Conservation (phyloP, 2,888 invertebrate genomes). For the Conus canariensis region DNA sequence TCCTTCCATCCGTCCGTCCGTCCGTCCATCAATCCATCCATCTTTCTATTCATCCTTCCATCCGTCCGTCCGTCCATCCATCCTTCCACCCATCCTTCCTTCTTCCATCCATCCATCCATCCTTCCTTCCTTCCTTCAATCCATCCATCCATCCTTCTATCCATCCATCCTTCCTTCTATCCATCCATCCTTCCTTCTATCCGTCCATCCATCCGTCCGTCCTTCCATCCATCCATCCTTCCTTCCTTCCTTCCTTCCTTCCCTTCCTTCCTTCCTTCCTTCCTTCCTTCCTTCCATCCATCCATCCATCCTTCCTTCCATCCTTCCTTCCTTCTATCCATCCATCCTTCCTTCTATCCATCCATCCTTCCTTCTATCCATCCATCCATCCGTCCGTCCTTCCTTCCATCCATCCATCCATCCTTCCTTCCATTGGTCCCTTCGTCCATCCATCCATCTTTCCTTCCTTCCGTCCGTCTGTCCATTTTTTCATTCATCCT, state of each 20-base stretch:
- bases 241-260: neutral
- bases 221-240: neutral
- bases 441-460: neutral
- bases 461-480: neutral
- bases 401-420: neutral
- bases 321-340: neutral
- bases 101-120: too few species aligned
- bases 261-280: neutral
- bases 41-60: too few species aligned
- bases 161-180: too few species aligned
- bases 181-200: too few species aligned
- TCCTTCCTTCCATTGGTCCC: neutral
- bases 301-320: neutral
- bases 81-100: too few species aligned
- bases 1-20: too few species aligned
- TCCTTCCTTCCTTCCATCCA: neutral
- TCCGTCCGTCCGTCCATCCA: too few species aligned
- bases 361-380: neutral
- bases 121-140: too few species aligned
- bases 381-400: neutral
- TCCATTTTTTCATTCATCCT: too few species aligned
- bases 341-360: neutral
- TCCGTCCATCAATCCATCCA: too few species aligned
- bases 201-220: neutral
- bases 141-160: too few species aligned